These are phyloP conservation scores for Apotomis betuletana DNA, from an alignment of 2,888 invertebrate species.

Conservation along the genomic window DNA sequence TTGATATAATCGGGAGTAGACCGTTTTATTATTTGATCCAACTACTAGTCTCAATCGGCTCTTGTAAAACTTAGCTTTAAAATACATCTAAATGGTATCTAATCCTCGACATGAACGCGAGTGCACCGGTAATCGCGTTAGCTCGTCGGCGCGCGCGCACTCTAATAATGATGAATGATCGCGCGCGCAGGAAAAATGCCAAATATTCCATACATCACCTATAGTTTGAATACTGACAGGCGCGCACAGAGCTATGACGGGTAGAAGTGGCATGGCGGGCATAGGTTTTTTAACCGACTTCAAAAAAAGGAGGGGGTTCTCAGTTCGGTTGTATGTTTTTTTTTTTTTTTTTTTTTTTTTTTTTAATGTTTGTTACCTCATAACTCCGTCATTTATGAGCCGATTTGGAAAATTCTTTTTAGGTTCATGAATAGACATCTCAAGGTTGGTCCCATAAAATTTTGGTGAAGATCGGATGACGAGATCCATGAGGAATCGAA, in stretches of 20 bases:
- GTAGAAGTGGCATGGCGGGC: conserved; percentile 18
- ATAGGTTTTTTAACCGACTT: not conserved
- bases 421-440: too few species aligned
- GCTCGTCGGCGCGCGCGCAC: conserved; percentile 58
- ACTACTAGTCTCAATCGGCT: not conserved
- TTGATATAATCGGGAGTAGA: too few species aligned
- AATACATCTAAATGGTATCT: not conserved
- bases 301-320: too few species aligned
- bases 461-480: too few species aligned
- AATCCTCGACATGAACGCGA: conserved; percentile 41
- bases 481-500: too few species aligned
- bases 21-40: too few species aligned
- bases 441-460: too few species aligned
- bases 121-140: conserved; percentile 52
- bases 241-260: conserved; percentile 53
- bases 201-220: conserved; percentile 82
- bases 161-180: conserved; percentile 81
- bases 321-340: too few species aligned
- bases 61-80: not conserved
- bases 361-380: too few species aligned
- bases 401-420: too few species aligned
- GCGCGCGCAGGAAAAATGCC: conserved; percentile 70
- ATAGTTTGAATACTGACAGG: conserved; percentile 77
- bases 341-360: too few species aligned
- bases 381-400: too few species aligned